Evolutionary conservation across 2,113 vertebrate genomes (phyloP), one percentile per base, ranked within the genome.

Genomic region (Eulacestoma nigropectus): DNA sequence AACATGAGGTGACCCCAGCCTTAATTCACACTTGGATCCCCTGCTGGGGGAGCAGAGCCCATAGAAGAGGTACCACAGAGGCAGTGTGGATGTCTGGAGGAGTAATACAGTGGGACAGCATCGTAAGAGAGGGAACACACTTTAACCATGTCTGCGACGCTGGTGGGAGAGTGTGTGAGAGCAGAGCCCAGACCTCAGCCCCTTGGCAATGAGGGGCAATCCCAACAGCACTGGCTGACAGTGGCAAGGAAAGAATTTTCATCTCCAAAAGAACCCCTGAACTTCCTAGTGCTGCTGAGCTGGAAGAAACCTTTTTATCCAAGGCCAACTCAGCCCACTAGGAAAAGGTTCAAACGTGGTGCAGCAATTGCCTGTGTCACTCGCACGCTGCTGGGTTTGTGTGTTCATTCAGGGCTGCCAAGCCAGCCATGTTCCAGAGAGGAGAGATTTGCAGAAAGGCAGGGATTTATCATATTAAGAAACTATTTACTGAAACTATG

Each of bases 391-490:
- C 25, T 69, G 30, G 7, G 50, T 41, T 46, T 65, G 29, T 64
- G 33, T 25, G 32, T 5, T 64, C 47, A 37, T 84, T 82, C 80
- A 91, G 57, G 56, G 42, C 68, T 95, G 84, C 76, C 78, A 84
- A 94, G 49, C 19, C 84, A 93, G 37, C 13, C 56, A 18, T 6
- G 4, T 69, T 91, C 78, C 79, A 92, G 62, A 81, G 52, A 73
- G 29, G 27, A 42, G 35, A 91, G 78, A 90, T 93, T 86, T 91
- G 65, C 63, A 91, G 64, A 84, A 91, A 95, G 95, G 32, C 7
- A 2, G 20, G 82, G 92, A 90, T 95, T 97, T 94, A 86, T 83
- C 53, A 63, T 75, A 76, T 93, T 96, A 91, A 95, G 90, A 81
- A 95, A 59, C 33, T 75, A 65, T 94, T 93, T 97, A 84, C 72